phyloP scores from a whole-genome alignment of 30 jellyfish, hydroid and myxozoan genomes.

The Mastigias papua region DNA sequence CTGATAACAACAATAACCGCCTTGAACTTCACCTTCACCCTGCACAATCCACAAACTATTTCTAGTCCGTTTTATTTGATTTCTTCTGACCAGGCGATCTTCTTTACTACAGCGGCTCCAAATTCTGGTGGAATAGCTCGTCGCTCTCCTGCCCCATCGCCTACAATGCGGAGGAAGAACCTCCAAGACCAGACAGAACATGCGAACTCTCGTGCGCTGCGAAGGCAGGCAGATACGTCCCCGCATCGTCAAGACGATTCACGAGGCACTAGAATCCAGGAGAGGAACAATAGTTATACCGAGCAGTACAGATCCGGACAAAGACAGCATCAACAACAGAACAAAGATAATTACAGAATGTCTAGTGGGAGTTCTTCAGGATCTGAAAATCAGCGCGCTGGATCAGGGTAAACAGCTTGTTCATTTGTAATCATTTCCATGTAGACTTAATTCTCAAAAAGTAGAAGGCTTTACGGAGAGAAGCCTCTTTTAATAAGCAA shows the following conservation, averaged over 20 bases:
- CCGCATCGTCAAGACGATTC: slow-evolving; percentile 64
- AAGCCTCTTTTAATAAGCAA: no score
- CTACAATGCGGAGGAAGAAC: slow-evolving; percentile 35
- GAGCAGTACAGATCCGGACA: slow-evolving; percentile 19
- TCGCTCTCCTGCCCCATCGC: slow-evolving; percentile 77
- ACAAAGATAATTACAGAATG: slow-evolving; percentile 25
- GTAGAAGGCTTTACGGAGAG: no score
- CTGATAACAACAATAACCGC: no score
- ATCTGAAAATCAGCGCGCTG: slow-evolving; percentile 70
- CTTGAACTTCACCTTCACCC: no score
- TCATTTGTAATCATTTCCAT: no score
- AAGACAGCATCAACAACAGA: slow-evolving; percentile 35
- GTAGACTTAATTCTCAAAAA: no score
- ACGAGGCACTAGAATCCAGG: slow-evolving; percentile 21
- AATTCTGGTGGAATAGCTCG: slow-evolving; percentile 55
- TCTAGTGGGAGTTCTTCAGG: slow-evolving; percentile 81
- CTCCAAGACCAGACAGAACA: slow-evolving; percentile 47
- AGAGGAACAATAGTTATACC: slow-evolving; percentile 14
- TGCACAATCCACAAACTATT: no score
- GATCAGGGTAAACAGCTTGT: slow-evolving; percentile 67
- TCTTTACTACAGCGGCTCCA: background rate
- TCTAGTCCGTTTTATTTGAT: no score
- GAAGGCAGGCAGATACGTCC: slow-evolving; percentile 55
- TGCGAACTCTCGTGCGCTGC: slow-evolving; percentile 26
- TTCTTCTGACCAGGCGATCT: no score